A percentile compares a stretch with the other conserved stretches of the same genome.
These are phyloP conservation scores for Porites cylindrica DNA, from an alignment of 92 coral and sea anemone genomes.

Conservation along the genomic window DNA sequence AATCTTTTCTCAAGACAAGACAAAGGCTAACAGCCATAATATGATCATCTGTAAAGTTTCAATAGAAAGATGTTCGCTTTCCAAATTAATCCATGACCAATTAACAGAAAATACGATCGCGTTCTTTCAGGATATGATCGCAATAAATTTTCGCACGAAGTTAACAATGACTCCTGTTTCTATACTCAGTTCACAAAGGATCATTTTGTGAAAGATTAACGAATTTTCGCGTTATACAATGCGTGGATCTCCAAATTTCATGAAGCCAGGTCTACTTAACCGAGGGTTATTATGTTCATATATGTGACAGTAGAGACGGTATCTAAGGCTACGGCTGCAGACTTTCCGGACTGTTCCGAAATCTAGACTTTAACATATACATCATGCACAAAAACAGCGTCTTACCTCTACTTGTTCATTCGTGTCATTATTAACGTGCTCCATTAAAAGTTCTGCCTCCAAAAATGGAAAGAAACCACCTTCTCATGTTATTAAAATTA, in stretches of 20 bases:
- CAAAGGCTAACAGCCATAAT: neutral
- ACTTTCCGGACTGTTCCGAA: neutral
- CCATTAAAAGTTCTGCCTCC: slow-evolving; percentile 31
- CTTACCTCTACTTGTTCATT: slow-evolving; percentile 50
- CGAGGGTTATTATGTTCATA: neutral
- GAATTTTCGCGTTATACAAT: neutral
- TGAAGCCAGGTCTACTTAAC: neutral
- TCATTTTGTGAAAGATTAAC: neutral
- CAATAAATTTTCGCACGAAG: neutral
- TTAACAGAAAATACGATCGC: neutral
- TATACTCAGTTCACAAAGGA: neutral
- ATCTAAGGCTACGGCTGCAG: neutral
- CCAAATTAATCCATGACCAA: neutral
- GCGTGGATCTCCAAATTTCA: neutral
- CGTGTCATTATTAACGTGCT: slow-evolving; percentile 48
- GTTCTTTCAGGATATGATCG: neutral
- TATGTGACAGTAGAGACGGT: neutral
- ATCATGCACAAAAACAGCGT: neutral
- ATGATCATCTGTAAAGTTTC: neutral
- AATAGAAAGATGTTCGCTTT: neutral
- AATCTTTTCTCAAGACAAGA: neutral
- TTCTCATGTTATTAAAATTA: slow-evolving; percentile 18
- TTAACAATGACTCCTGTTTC: neutral
- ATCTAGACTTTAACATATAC: neutral
- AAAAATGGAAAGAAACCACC: neutral